A percentile compares a stretch with the other conserved stretches of the same genome.
phyloP scores from a whole-genome alignment of 1,140 invertebrate genomes.

The Pogonus chalceus region DNA sequence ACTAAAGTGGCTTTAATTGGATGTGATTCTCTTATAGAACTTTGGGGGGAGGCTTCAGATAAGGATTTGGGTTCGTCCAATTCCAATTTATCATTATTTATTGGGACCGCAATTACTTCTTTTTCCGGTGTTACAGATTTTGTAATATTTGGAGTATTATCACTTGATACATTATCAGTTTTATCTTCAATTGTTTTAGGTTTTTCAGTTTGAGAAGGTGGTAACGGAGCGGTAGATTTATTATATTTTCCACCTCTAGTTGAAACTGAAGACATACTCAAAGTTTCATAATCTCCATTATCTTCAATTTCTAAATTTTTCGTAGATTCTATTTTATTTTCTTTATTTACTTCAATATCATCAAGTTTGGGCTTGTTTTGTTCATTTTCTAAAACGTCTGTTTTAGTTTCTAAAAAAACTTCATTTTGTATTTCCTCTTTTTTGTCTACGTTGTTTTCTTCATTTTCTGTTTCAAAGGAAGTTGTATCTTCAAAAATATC shows the following conservation, averaged over 20 bases:
- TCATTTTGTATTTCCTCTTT: not conserved
- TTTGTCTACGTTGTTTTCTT: conserved; percentile 10
- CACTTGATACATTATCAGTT: not conserved
- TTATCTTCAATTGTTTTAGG: conserved; percentile 3
- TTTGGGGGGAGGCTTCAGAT: not conserved
- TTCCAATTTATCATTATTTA: not conserved
- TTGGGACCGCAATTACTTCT: too few relatives aligned
- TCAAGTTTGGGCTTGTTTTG: not conserved
- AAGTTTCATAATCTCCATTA: not conserved
- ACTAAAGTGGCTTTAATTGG: conserved; percentile 29
- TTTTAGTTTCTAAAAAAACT: conserved; percentile 2
- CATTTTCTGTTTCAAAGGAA: not conserved
- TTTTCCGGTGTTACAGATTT: not conserved
- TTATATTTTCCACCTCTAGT: conserved; percentile 30
- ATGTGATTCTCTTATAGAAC: not conserved
- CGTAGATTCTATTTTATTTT: not conserved
- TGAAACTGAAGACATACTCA: not conserved
- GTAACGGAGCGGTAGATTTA: conserved; percentile 29
- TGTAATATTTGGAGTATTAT: not conserved
- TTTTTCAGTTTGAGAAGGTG: conserved; percentile 17
- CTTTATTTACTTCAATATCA: not conserved
- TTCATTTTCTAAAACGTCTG: conserved; percentile 9
- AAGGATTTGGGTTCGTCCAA: not conserved
- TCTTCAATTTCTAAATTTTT: not conserved
- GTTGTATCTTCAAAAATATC: conserved; percentile 1